Evolutionary conservation across 2,797 vertebrate species (phyloP).

Genomic region (Crax fasciolata): DNA sequence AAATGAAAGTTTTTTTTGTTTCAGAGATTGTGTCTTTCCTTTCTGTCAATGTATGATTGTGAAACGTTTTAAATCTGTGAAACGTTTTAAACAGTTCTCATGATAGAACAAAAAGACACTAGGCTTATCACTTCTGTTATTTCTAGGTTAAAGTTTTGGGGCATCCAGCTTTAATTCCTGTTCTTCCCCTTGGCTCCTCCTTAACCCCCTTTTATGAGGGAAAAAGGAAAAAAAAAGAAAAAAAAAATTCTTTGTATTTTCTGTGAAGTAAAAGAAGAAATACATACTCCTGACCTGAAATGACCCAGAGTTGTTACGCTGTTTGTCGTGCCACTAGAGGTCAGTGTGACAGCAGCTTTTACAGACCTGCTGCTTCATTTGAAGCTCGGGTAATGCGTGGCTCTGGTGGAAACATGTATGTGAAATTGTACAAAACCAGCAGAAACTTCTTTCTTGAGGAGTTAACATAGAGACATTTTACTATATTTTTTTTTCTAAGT

Average conservation of each 20-base stretch:
- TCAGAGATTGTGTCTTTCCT: neutral
- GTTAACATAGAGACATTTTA: neutral
- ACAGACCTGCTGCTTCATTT: neutral
- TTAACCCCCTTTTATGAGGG: neutral
- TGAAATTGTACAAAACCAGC: neutral
- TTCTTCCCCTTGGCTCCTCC: neutral
- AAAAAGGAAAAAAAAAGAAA: neutral
- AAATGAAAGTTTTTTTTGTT: neutral
- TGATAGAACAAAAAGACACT: neutral
- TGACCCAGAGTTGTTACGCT: neutral
- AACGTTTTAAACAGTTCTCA: neutral
- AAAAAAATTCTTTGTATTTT: neutral
- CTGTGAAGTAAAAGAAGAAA: neutral
- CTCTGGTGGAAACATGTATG: neutral
- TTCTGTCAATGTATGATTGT: neutral
- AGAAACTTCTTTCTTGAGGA: neutral
- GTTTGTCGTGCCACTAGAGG: constrained; percentile 52
- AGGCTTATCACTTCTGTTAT: neutral
- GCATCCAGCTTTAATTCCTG: neutral
- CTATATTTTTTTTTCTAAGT: neutral
- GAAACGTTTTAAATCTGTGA: neutral
- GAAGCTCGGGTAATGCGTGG: rapidly evolving
- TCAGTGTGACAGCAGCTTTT: neutral
- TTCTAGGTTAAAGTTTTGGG: neutral
- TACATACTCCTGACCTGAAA: neutral